Conservation (phyloP, 2,888 invertebrate genomes). For the Cheilosia scutellata region DNA sequence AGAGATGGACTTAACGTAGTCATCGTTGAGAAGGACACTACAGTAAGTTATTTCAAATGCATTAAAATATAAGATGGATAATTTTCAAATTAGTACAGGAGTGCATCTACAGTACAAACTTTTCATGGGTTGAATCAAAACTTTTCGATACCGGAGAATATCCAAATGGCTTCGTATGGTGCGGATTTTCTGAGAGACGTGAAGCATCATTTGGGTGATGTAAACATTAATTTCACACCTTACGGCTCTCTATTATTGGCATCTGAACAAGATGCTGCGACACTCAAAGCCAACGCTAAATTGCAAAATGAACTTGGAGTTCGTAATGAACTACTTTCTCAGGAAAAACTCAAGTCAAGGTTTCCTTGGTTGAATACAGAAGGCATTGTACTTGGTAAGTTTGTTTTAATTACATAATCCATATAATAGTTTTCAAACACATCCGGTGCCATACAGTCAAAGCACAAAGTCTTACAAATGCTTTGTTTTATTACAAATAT, state of each 20-base stretch:
- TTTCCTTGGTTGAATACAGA: slow-evolving; percentile 97
- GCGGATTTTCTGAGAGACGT: slow-evolving; percentile 94
- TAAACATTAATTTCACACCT: slow-evolving; percentile 93
- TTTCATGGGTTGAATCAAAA: slow-evolving; percentile 95
- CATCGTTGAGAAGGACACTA: slow-evolving; percentile 94
- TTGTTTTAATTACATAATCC: background rate
- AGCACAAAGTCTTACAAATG: no score
- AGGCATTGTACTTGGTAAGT: slow-evolving; percentile 88
- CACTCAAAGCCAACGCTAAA: slow-evolving; percentile 88
- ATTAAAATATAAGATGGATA: slow-evolving; percentile 35
- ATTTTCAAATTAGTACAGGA: slow-evolving; percentile 87
- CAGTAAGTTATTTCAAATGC: slow-evolving; percentile 86
- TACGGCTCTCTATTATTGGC: slow-evolving; percentile 95
- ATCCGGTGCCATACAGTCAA: no score
- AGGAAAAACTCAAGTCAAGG: slow-evolving; percentile 87
- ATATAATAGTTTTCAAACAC: background rate
- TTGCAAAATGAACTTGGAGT: slow-evolving; percentile 92
- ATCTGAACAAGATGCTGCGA: slow-evolving; percentile 90
- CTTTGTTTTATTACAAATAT: no score
- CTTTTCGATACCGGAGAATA: slow-evolving; percentile 96
- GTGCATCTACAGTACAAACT: slow-evolving; percentile 89
- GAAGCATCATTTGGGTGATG: slow-evolving; percentile 86
- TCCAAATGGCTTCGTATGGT: slow-evolving; percentile 94
- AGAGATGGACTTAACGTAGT: slow-evolving; percentile 90
- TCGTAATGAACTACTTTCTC: slow-evolving; percentile 89